Base-by-base conservation (phyloP, 2,113 vertebrate genomes). In the Psilopsiagon aurifrons region DNA sequence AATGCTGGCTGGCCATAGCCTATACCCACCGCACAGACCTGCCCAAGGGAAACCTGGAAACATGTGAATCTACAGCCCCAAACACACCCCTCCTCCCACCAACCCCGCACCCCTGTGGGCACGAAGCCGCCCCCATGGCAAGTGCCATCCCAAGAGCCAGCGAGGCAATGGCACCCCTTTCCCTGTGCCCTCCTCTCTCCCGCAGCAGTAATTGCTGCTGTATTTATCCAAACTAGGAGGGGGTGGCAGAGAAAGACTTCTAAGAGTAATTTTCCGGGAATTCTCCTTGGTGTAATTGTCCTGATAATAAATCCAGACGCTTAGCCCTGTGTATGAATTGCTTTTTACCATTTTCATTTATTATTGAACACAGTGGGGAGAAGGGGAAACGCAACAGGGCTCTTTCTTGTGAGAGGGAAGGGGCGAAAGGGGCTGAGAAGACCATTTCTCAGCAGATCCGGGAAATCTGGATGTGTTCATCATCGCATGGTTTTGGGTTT, bases 291-390 rank as follows among this genome's bases (percentile, higher is more conserved):
- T 80, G 95, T 93, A 93, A 97, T 96, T 92, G 96, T 88, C 95
- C 96, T 85, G 79, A 47, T 85, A 93, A 92, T 95, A 95, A 97
- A 94, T 92, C 92, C 91, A 92, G 68, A 51, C 63, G 77, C 92
- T 92, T 94, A 67, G 84, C 83, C 75, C 75, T 63, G 84, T 75
- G 90, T 79, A 86, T 95, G 96, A 91, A 91, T 91, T 71, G 54
- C 93, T 74, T 97, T 96, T 96, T 91, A 95, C 90, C 91, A 59
- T 96, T 96, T 90, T 97, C 94, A 96, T 94, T 96, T 94, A 86
- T 96, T 93, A 90, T 76, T 92, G 94, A 93, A 93, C 94, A 96
- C 92, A 96, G 96, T 95, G 91, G 94, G 97, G 95, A 96, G 96
- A 97, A 86, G 94, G 89, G 91, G 63, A 94, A 86, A 92, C 29